Conservation (phyloP, 2,888 invertebrate species). For the Phragmatobia fuliginosa region DNA sequence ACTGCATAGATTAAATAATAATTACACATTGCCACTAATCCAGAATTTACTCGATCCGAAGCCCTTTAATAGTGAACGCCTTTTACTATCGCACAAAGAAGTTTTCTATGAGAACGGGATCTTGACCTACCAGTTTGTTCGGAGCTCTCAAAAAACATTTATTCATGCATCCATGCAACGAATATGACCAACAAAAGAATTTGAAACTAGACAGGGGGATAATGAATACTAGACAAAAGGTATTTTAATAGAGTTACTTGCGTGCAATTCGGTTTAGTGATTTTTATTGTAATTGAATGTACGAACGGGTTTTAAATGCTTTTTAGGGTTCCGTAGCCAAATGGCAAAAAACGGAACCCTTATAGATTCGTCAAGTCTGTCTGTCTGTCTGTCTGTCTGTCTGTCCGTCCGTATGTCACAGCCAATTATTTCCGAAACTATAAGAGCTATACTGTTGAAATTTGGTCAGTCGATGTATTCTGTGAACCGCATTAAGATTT, state of each 20-base stretch:
- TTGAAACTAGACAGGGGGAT: slow-evolving; percentile 85
- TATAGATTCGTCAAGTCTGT: no score
- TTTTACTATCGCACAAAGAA: slow-evolving; percentile 83
- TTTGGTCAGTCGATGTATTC: no score
- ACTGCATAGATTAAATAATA: slow-evolving; percentile 67
- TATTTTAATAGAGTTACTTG: slow-evolving; percentile 84
- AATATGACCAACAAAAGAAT: slow-evolving; percentile 82
- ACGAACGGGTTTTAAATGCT: slow-evolving; percentile 59
- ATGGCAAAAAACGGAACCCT: no score
- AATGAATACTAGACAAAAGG: slow-evolving; percentile 84
- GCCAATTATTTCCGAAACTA: no score
- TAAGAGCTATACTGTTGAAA: no score
- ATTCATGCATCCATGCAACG: slow-evolving; percentile 84
- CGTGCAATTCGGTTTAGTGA: slow-evolving; percentile 77
- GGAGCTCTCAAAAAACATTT: slow-evolving; percentile 83
- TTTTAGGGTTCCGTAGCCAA: no score
- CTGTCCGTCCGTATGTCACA: no score
- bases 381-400: no score
- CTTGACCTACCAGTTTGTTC: slow-evolving; percentile 86
- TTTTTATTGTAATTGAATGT: slow-evolving; percentile 57
- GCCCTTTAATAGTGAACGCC: slow-evolving; percentile 82
- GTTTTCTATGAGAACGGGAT: slow-evolving; percentile 85
- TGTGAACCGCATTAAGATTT: no score
- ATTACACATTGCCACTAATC: slow-evolving; percentile 59
- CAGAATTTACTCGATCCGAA: slow-evolving; percentile 72